These are phyloP conservation scores for Apis laboriosa DNA, from an alignment of 1,140 invertebrate genomes.

Conservation along the genomic window DNA sequence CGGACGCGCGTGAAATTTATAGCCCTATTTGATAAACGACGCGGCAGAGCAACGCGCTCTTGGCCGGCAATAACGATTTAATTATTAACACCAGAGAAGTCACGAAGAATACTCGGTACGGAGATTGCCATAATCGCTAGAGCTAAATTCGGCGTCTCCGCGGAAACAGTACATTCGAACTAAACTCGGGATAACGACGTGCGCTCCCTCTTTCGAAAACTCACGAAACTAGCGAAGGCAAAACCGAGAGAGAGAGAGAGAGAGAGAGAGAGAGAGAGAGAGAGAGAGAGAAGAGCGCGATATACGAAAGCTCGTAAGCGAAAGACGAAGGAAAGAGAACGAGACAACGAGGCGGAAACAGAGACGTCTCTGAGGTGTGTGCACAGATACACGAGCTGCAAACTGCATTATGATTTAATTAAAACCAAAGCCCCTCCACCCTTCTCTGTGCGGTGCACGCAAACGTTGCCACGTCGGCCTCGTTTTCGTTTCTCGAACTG, in stretches of 20 bases:
- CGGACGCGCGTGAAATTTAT: background rate
- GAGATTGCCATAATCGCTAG: conserved; percentile 20
- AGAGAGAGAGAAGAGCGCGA: background rate
- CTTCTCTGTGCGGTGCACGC: conserved; percentile 10
- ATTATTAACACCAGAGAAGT: conserved; percentile 34
- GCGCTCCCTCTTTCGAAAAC: conserved; percentile 13
- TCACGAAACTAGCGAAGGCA: background rate
- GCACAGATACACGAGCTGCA: conserved; percentile 1
- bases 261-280: conserved; percentile 6
- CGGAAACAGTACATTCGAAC: conserved; percentile 38
- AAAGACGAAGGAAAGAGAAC: background rate
- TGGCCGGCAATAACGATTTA: conserved; percentile 35
- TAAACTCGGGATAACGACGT: conserved; percentile 53
- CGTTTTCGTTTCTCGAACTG: conserved; percentile 49
- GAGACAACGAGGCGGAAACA: background rate
- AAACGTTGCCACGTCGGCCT: conserved; percentile 20
- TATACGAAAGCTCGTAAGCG: too few species aligned
- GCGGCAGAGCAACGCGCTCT: background rate
- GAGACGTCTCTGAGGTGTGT: background rate
- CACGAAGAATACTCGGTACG: background rate
- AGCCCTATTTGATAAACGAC: conserved; percentile 6
- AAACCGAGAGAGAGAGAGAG: background rate
- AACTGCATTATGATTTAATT: conserved; percentile 66
- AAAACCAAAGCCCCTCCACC: conserved; percentile 52
- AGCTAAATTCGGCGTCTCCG: conserved; percentile 31